Conservation (phyloP, 2,113 vertebrate species). For the Colius striatus region DNA sequence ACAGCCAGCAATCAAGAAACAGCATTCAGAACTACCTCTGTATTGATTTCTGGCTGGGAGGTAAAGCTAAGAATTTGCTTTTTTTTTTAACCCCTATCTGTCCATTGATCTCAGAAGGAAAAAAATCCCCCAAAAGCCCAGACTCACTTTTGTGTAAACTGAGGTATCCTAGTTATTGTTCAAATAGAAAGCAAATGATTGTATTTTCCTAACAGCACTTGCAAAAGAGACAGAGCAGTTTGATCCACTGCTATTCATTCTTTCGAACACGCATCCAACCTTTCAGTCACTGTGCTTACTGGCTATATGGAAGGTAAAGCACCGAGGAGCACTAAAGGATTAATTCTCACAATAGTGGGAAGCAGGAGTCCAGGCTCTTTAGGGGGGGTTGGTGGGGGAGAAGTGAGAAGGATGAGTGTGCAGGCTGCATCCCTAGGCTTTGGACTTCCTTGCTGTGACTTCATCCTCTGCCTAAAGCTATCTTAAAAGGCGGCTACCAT, state of each 20-base stretch:
- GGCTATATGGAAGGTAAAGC: conserved; percentile 13
- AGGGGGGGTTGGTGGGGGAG: neutral
- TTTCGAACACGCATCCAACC: neutral
- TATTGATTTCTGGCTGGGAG: neutral
- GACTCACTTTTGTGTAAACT: neutral
- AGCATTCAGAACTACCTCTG: neutral
- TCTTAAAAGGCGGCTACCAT: neutral
- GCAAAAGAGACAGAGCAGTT: neutral
- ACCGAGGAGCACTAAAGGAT: conserved; percentile 33
- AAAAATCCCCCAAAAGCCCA: neutral
- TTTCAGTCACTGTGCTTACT: neutral
- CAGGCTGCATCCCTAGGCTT: neutral
- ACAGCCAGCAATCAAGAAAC: neutral
- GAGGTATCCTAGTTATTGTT: neutral
- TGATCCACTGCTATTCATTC: conserved; percentile 9
- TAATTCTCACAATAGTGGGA: conserved; percentile 57
- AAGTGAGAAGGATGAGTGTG: neutral
- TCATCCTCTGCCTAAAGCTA: neutral
- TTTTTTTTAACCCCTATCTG: rapidly evolving
- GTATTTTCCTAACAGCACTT: neutral
- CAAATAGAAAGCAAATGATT: neutral
- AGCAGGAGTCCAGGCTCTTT: neutral
- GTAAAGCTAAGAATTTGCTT: neutral
- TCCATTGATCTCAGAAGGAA: neutral
- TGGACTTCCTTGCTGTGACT: neutral